Conservation (phyloP, 2,888 invertebrate genomes). For the Megalurothrips usitatus region DNA sequence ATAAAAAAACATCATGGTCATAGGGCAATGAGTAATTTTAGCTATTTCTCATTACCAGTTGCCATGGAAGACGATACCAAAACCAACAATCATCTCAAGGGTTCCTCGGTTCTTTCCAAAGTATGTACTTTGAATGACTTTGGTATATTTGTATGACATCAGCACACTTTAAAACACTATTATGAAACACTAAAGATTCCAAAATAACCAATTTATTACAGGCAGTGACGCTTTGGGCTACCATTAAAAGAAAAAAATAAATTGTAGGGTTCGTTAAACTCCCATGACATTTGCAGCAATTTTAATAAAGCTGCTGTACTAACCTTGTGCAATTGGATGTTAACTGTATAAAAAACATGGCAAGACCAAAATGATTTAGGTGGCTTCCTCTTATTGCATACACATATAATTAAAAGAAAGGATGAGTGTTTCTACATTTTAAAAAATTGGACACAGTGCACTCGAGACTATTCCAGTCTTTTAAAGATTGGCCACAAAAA, state of each 20-base stretch:
- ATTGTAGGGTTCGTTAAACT: background rate
- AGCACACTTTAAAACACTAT: background rate
- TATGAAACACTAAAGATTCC: background rate
- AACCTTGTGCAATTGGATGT: too few species aligned
- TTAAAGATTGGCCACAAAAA: background rate
- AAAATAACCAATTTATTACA: background rate
- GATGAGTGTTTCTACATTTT: too few species aligned
- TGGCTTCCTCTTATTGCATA: too few species aligned
- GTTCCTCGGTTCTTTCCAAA: background rate
- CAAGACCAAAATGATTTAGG: too few species aligned
- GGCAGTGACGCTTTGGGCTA: background rate
- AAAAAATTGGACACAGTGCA: too few species aligned
- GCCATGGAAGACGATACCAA: background rate
- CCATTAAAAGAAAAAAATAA: background rate
- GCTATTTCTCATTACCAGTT: background rate
- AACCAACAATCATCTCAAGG: background rate
- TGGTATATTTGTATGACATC: background rate
- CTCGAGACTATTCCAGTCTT: too few species aligned
- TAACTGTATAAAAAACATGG: too few species aligned
- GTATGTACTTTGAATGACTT: background rate
- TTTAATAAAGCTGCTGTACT: too few species aligned
- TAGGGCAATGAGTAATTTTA: background rate
- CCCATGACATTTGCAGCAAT: background rate
- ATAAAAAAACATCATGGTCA: background rate
- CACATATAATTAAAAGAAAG: too few species aligned